Evolutionary conservation across 2,888 invertebrate species (phyloP).

Genomic region (Anthrax anthrax): DNA sequence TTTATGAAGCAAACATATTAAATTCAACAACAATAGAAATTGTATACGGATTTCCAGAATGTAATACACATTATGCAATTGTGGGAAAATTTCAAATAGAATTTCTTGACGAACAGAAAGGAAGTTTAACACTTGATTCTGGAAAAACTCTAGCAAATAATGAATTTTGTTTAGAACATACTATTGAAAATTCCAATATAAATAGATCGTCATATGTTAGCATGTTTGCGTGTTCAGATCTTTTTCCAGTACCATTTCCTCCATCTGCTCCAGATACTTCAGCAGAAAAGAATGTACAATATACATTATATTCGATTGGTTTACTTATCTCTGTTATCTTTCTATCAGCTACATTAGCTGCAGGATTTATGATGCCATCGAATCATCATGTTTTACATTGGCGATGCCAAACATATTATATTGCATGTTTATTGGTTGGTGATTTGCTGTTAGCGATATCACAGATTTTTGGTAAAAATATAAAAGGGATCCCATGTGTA

Average conservation of each 20-base stretch:
- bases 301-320: constrained; percentile 61
- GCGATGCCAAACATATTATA: constrained; percentile 79
- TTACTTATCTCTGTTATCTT: constrained; percentile 69
- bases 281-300: constrained; percentile 38
- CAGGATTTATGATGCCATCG: constrained; percentile 64
- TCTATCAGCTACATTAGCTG: constrained; percentile 63
- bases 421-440: constrained; percentile 66
- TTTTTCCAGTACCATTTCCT: constrained; percentile 29
- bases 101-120: constrained; percentile 36
- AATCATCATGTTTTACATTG: constrained; percentile 78
- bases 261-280: constrained; percentile 13
- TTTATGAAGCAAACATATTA: constrained; percentile 11
- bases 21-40: constrained; percentile 30
- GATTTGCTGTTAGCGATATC: constrained; percentile 65
- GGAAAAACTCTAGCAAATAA: constrained; percentile 21
- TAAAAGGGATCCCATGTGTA: constrained; percentile 48
- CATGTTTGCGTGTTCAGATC: constrained; percentile 48
- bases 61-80: constrained; percentile 40
- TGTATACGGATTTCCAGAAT: constrained; percentile 41
- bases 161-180: constrained; percentile 19
- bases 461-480: constrained; percentile 50
- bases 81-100: constrained; percentile 42
- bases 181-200: neutral
- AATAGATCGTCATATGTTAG: constrained; percentile 30
- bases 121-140: constrained; percentile 38